Evolutionary conservation across 2,797 vertebrate species (phyloP).

Genomic region (Gymnocypris eckloni): DNA sequence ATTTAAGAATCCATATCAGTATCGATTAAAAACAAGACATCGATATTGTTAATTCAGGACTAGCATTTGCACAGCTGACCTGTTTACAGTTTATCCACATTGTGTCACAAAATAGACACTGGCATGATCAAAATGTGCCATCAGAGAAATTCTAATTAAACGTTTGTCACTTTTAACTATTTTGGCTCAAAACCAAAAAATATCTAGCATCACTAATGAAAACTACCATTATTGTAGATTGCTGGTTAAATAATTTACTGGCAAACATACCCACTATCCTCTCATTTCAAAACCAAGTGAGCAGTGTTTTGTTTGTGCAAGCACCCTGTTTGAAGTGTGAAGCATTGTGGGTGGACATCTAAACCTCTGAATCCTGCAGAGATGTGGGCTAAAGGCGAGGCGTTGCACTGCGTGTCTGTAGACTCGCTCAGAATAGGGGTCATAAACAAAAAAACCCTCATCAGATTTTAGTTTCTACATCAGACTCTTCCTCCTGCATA

Average conservation of each 20-base stretch:
- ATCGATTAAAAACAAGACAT: not conserved
- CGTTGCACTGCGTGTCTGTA: not conserved
- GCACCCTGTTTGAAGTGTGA: not conserved
- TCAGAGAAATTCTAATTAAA: not conserved
- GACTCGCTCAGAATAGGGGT: not conserved
- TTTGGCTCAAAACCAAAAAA: not conserved
- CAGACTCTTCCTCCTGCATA: not conserved
- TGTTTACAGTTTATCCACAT: not conserved
- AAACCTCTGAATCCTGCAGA: conserved; percentile 23
- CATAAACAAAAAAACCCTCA: conserved; percentile 18
- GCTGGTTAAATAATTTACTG: not conserved
- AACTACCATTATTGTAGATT: not conserved
- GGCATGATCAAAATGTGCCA: not conserved
- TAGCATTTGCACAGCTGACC: not conserved
- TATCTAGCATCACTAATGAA: not conserved
- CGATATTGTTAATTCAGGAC: not conserved
- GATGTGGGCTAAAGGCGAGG: conserved; percentile 24
- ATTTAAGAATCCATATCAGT: not conserved
- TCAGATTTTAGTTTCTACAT: not conserved
- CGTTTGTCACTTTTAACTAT: not conserved
- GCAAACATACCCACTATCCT: not conserved
- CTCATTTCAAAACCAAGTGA: conserved; percentile 9
- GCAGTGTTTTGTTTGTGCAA: not conserved
- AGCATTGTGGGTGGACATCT: conserved; percentile 33
- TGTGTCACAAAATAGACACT: not conserved